Evolutionary conservation across 1,140 invertebrate genomes (phyloP).

Genomic region (Drosophila bifasciata): DNA sequence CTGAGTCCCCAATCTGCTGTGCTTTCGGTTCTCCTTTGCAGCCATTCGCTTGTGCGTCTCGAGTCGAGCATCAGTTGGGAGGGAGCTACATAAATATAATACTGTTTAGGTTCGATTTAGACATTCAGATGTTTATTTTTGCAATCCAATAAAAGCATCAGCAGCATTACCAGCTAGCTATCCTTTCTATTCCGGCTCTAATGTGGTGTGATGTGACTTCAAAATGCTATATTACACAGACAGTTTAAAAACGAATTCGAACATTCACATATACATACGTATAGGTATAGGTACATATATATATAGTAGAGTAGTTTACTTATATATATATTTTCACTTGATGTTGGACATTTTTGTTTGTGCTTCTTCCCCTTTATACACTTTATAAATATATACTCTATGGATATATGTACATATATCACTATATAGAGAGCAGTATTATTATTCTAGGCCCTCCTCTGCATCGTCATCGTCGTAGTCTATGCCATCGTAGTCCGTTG

Average conservation of each 20-base stretch:
- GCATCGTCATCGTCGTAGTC: slow-evolving; percentile 74
- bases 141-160: background rate
- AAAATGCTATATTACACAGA: slow-evolving; percentile 58
- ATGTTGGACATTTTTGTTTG: slow-evolving; percentile 29
- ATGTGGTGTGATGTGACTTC: slow-evolving; percentile 35
- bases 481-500: slow-evolving; percentile 69
- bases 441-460: slow-evolving; percentile 73
- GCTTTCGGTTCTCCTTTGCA: too few relatives aligned
- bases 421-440: slow-evolving; percentile 16
- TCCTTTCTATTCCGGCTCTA: slow-evolving; percentile 47
- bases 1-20: too few relatives aligned
- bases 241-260: slow-evolving; percentile 49
- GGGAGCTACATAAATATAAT: too few relatives aligned
- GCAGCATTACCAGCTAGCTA: background rate
- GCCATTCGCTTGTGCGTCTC: too few relatives aligned
- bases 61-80: too few relatives aligned
- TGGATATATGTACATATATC: slow-evolving; percentile 37
- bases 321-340: background rate
- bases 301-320: slow-evolving; percentile 12
- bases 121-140: too few relatives aligned
- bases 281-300: background rate
- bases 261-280: slow-evolving; percentile 22
- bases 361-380: slow-evolving; percentile 38
- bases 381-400: slow-evolving; percentile 39
- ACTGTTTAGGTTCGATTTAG: too few relatives aligned